Evolutionary conservation across 2,888 invertebrate genomes (phyloP).

Genomic region (Plusia festucae): DNA sequence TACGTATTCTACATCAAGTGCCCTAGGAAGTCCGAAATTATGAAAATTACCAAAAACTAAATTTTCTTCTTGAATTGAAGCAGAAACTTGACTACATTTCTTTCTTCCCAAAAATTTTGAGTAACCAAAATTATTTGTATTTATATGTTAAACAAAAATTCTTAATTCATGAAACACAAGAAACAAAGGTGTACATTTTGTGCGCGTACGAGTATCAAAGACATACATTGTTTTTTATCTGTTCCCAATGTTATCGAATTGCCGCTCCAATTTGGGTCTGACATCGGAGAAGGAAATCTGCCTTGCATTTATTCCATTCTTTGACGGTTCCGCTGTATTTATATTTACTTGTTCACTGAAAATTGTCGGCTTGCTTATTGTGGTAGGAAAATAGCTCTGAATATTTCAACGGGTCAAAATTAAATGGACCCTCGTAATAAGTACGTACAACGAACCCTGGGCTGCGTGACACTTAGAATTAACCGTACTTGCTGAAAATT

Average conservation of each 20-base stretch:
- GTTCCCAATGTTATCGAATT: constrained; percentile 5
- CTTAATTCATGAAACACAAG: constrained; percentile 16
- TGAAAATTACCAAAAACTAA: background rate
- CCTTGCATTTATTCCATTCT: constrained; percentile 11
- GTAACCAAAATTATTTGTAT: constrained; percentile 28
- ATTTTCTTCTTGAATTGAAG: background rate
- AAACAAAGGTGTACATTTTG: background rate
- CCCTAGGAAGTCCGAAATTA: background rate
- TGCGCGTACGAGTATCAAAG: background rate
- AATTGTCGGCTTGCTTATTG: background rate
- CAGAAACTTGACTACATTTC: background rate
- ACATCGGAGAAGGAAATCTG: constrained; percentile 9
- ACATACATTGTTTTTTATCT: constrained; percentile 13
- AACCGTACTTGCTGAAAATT: background rate
- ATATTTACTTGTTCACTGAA: background rate
- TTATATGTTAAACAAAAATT: constrained; percentile 29
- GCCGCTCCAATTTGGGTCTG: constrained; percentile 17
- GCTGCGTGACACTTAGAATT: background rate
- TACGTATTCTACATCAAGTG: background rate
- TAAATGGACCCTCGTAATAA: background rate
- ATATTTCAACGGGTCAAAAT: background rate
- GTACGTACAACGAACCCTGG: background rate
- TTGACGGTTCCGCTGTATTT: background rate
- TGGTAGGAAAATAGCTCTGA: background rate
- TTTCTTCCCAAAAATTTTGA: background rate